Evolutionary conservation across 2,113 vertebrate genomes (phyloP).

Genomic region (Oriolus oriolus): DNA sequence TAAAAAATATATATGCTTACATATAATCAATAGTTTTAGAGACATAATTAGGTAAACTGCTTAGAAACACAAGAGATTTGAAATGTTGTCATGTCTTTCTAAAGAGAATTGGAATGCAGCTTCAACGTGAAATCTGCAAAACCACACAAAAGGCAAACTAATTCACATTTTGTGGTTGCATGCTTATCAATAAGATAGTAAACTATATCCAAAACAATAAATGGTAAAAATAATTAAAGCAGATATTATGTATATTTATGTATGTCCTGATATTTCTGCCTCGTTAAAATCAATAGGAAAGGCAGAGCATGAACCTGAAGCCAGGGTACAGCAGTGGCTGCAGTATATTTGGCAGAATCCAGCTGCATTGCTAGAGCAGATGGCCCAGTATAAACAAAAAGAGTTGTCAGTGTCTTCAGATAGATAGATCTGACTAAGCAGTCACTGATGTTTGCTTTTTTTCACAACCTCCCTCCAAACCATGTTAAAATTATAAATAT

Average conservation of each 20-base stretch:
- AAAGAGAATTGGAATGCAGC: background rate
- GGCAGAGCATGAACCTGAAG: background rate
- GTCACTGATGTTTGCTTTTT: background rate
- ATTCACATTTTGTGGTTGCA: background rate
- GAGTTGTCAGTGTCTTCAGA: background rate
- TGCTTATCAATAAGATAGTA: background rate
- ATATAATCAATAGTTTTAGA: background rate
- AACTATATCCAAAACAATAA: background rate
- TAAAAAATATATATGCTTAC: background rate
- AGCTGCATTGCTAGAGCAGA: background rate
- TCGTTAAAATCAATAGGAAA: background rate
- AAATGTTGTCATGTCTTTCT: background rate
- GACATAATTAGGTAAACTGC: background rate
- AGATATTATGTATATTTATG: background rate
- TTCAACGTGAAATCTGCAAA: background rate
- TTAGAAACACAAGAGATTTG: background rate
- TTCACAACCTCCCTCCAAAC: background rate
- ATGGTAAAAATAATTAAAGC: background rate
- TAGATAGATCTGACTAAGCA: background rate
- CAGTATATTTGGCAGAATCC: background rate
- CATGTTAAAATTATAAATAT: background rate
- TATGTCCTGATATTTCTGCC: background rate
- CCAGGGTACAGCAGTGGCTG: background rate
- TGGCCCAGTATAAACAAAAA: background rate
- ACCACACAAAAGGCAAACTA: background rate